Evolutionary conservation across 2,797 vertebrate species (phyloP), one percentile per base, ranked within the genome.

Genomic region (Coilia nasus): DNA sequence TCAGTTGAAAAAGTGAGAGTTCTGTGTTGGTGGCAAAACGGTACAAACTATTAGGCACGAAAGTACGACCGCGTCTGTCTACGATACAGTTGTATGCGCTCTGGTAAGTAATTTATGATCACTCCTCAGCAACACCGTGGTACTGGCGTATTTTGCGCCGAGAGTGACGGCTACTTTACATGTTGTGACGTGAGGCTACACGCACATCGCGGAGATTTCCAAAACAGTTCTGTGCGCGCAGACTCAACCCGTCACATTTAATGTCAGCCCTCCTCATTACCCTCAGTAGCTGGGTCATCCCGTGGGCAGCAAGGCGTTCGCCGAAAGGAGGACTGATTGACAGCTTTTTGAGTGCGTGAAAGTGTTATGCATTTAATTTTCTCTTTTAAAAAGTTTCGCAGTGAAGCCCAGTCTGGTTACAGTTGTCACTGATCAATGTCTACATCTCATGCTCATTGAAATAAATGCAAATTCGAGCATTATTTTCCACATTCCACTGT

Each of bases 381-480:
- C n/a, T n/a, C n/a, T n/a, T n/a, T n/a, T n/a, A n/a, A n/a, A n/a
- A n/a, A n/a, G n/a, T n/a, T n/a, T n/a, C n/a, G 56, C 56, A 57
- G 19, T 57, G 5, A 19, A 57, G 15, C 56, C 56, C 14, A 17
- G 19, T 57, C 14, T 10, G 50, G 3, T 54, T 54, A 54, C 1
- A 56, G 35, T 41, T 41, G 35, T 59, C 0, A 59, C 11, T 19
- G 11, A 59, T 19, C 15, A 11, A 59, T 54, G 10, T 54, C 50
- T 2, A 54, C 50, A 54, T 2, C 50, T 54, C 50, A 78, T 41
- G 35, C 19, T 19, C 46, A 89, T 90, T 88, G 41, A 90, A 90
- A 88, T 84, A 0, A 81, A 89, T 89, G 83, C 86, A 90, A 90
- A 90, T 82, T 15, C 57, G 57, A 83, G 41, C 81, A 17, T 83